These are phyloP conservation scores for Trachops cirrhosus DNA, from an alignment of 2,797 vertebrate species.

Conservation along the genomic window DNA sequence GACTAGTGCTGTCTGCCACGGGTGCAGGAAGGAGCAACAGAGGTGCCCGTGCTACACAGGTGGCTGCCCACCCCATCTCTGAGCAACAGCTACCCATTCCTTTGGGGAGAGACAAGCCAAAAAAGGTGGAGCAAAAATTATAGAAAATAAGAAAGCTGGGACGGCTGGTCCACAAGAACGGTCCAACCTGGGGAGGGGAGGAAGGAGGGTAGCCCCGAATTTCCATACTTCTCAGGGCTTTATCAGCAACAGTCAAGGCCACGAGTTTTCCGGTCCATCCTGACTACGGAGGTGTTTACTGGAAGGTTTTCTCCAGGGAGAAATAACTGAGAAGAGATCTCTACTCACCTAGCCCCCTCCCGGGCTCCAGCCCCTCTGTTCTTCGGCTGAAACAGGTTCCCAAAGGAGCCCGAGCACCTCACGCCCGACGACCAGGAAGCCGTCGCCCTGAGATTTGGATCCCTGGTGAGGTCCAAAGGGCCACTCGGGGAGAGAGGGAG, in stretches of 20 bases:
- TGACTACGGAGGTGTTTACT: neutral
- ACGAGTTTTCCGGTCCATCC: neutral
- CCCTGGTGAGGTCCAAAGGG: accelerated
- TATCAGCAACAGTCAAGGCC: neutral
- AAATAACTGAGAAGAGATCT: neutral
- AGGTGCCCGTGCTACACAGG: accelerated
- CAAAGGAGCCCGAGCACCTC: neutral
- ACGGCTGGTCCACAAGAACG: neutral
- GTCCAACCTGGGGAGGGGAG: neutral
- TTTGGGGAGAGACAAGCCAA: neutral
- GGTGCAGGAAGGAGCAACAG: accelerated
- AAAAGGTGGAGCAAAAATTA: accelerated
- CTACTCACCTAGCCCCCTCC: neutral
- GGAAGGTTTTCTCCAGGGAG: neutral
- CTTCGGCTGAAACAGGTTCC: neutral
- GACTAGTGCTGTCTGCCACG: neutral
- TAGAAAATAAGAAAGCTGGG: neutral
- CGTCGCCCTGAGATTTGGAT: neutral
- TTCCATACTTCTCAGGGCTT: neutral
- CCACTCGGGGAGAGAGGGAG: neutral
- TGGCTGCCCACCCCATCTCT: accelerated
- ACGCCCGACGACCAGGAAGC: accelerated
- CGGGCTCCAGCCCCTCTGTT: neutral
- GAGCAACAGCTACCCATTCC: neutral
- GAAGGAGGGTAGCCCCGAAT: too few species aligned